Base-by-base conservation (phyloP, 1,140 invertebrate species). In the Nephila pilipes region DNA sequence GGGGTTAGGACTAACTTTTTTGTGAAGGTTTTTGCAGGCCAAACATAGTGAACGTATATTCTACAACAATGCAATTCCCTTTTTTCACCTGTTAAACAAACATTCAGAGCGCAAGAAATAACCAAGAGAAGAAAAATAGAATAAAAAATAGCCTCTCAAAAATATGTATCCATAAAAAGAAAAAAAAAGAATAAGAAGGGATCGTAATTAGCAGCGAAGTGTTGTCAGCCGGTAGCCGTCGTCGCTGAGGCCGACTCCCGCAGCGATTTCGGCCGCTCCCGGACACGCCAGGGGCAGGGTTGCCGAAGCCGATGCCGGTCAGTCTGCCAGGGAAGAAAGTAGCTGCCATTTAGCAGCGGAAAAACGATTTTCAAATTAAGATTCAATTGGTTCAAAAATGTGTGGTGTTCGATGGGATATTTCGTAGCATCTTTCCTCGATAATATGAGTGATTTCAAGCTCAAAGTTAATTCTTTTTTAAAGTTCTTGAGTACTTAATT, bases 141-240 rank as follows among this genome's bases (percentile, higher is more conserved):
- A 18, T n/a, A 16, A 69, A 25, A 14, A 29, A 29, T 32, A 69
- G 29, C 2, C 29, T 0, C 6, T 46, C 4, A 10, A n/a, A n/a
- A 63, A 25, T 12, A 5, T 6, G 5, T 63, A 25, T 32, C 65
- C 1, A n/a, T 69, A 4, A 1, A 6, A 5, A 16, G 0, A 16
- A 58, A 58, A 58, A 20, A 20, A 16, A 18, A 58, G 5, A 58
- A 16, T n/a, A n/a, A 58, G 57, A 95, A 95, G 95, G 81, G 81
- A 54, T 25, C 22, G 25, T 22, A 85, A 58, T 85, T 85, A 25
- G 54, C 81, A 4, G 81, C 18, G 0, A 22, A 85, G 81, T 32
- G n/a, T 25, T 85, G 38, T 18, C 25, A 85, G 81, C 55, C 55
- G 25, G 81, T 85, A 85, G 81, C 81, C 81, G 81, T 29, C 46